phyloP scores from a whole-genome alignment of 2,888 invertebrate species.

The Bibio marci region DNA sequence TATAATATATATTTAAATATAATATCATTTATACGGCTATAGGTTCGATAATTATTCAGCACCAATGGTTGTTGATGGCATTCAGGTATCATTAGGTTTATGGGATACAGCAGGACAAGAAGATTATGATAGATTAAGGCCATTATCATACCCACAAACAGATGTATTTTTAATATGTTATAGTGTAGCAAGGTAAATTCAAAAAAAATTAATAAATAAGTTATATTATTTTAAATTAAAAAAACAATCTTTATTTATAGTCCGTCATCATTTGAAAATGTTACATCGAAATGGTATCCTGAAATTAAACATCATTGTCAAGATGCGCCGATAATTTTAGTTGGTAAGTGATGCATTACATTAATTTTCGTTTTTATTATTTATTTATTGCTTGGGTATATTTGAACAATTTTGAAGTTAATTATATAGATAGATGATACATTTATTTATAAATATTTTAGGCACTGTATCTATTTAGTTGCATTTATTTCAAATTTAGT shows the following conservation, averaged over 20 bases:
- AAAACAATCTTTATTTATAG: constrained; percentile 32
- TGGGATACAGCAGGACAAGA: constrained; percentile 99
- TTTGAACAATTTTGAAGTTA: too few relatives aligned
- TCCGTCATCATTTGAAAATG: constrained; percentile 98
- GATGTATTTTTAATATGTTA: constrained; percentile 99
- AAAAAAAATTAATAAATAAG: too few relatives aligned
- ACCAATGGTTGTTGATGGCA: constrained; percentile 96
- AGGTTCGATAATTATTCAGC: constrained; percentile 99
- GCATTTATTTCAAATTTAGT: too few relatives aligned
- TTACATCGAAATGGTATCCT: constrained; percentile 98
- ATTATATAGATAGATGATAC: too few relatives aligned
- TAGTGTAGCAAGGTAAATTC: constrained; percentile 80
- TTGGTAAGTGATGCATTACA: constrained; percentile 46
- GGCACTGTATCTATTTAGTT: too few relatives aligned
- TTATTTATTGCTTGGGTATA: constrained; percentile 1
- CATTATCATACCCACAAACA: constrained; percentile 95
- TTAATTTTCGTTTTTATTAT: not conserved
- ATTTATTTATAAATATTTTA: too few relatives aligned
- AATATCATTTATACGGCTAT: constrained; percentile 8
- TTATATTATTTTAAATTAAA: constrained; percentile 1
- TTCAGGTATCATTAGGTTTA: constrained; percentile 86
- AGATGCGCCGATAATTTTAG: constrained; percentile 95
- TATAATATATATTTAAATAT: not conserved
- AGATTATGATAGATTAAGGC: constrained; percentile 90
- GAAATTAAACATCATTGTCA: constrained; percentile 99